Percentiles rank a stretch among this genome's conserved stretches.
Conservation (phyloP, 2,113 vertebrate species). For the Panthera tigris region DNA sequence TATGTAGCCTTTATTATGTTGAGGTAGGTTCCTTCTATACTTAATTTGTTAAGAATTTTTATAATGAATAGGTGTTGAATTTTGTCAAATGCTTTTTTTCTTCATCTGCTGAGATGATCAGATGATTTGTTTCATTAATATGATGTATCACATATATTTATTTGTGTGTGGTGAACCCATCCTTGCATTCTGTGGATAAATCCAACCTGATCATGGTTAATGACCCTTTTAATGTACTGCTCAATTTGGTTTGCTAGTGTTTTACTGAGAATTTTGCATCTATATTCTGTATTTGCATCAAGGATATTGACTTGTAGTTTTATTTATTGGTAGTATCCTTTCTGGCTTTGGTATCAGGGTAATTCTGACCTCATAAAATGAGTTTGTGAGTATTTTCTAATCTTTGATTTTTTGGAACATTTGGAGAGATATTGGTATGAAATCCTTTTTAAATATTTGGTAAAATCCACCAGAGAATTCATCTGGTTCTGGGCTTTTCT, state of each 20-base stretch:
- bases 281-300: neutral
- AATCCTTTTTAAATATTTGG: neutral
- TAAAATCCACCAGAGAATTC: neutral
- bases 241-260: neutral
- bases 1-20: neutral
- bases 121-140: neutral
- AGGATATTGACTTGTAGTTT: neutral
- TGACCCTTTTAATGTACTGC: neutral
- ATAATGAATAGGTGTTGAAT: neutral
- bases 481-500: neutral
- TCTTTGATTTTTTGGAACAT: neutral
- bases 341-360: neutral
- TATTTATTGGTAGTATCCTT: neutral
- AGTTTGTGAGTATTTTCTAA: neutral
- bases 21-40: neutral
- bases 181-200: neutral
- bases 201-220: neutral
- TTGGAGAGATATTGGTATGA: neutral
- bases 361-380: neutral
- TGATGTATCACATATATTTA: neutral
- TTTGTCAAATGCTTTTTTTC: neutral
- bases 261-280: neutral
- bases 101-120: neutral
- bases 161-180: neutral
- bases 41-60: neutral